Evolutionary conservation across 2,797 vertebrate species (phyloP).

Genomic region (Chaunax sp.): DNA sequence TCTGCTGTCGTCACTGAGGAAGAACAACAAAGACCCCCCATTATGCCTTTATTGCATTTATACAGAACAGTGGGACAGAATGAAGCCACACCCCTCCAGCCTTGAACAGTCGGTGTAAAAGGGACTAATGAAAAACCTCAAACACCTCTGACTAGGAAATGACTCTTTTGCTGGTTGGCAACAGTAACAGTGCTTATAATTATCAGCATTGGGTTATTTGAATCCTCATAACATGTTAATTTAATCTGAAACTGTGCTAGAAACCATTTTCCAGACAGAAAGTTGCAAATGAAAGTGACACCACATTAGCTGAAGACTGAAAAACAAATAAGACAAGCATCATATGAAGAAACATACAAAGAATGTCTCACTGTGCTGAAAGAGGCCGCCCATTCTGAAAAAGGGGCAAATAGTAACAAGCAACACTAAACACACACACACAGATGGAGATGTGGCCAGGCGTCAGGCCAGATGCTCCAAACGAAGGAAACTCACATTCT

Average conservation of each 20-base stretch:
- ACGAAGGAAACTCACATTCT: conserved; percentile 97
- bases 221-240: conserved; percentile 11
- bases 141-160: conserved; percentile 2
- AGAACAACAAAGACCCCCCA: too few relatives aligned
- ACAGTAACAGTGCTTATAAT: conserved; percentile 1
- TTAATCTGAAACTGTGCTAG: neutral
- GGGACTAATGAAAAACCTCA: neutral
- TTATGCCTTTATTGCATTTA: too few relatives aligned
- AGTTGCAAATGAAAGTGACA: conserved; percentile 49
- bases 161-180: neutral
- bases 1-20: too few relatives aligned
- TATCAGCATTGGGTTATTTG: neutral
- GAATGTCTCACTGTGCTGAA: conserved; percentile 66
- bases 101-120: too few relatives aligned
- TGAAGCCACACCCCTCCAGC: too few relatives aligned
- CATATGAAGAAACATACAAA: conserved; percentile 49
- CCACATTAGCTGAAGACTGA: conserved; percentile 33
- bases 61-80: too few relatives aligned
- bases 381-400: conserved; percentile 73
- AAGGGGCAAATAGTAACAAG: conserved; percentile 74
- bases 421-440: conserved; percentile 51
- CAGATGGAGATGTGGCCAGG: conserved; percentile 94
- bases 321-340: conserved; percentile 56
- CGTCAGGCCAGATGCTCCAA: conserved; percentile 81
- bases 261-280: conserved; percentile 11